Evolutionary conservation across 2,888 invertebrate genomes (phyloP), one percentile per base, ranked within the genome.

Genomic region (Aplocera efformata): DNA sequence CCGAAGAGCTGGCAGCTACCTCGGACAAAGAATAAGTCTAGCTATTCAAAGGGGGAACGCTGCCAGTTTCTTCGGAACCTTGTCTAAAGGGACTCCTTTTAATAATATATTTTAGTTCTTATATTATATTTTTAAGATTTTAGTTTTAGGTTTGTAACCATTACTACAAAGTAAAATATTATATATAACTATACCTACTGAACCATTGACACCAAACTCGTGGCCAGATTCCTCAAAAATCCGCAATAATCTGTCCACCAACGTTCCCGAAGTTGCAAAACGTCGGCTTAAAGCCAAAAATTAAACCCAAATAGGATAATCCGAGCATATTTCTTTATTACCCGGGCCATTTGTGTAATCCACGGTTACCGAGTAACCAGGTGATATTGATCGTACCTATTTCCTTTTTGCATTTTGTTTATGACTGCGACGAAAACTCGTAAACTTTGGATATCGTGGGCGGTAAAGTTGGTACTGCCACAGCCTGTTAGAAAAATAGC

Each of bases 341-440:
- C 47, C 53, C 34, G 29, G 28, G 42, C 33, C 40, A 42, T 55
- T 52, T 55, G 48, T 48, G 50, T 39, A 50, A 50, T 49, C 39
- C 42, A 31, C 28, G 26, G 33, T 26, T 33, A 32, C 36, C 29
- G 32, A 30, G 43, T 32, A 47, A 38, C 32, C 56, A 56, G 58
- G 58, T 58, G 51, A 53, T 48, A 58, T 58, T 54, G 58, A 58
- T 50, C 56, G 52, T 48, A 32, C 36, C 48, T 53, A 56, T 56
- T 56, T 56, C 53, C 53, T 39, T 48, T 56, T 50, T 53, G 57
- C 55, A 57, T 58, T 55, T 58, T 56, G 56, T 57, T 59, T 55
- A 55, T 48, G 42, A 40, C 50, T 42, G 50, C 53, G 50, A 57
- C 52, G 49, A 50, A 46, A 53, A 49, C 48, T 55, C 58, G 55